Conservation (phyloP, 2,888 invertebrate genomes). For the Deroplatys truncata region DNA sequence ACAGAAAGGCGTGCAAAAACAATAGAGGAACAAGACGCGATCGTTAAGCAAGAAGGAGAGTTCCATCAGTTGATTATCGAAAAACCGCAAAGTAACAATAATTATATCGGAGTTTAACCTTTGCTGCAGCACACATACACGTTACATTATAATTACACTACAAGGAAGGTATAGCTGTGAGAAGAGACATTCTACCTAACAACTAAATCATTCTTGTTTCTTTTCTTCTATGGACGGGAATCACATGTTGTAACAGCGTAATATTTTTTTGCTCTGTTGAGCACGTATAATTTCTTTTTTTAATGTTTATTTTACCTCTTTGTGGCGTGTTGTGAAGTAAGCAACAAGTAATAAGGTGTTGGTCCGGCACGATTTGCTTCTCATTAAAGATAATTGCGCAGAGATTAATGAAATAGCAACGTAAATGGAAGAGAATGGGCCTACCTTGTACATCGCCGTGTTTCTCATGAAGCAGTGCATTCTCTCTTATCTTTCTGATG, state of each 20-base stretch:
- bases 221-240: neutral
- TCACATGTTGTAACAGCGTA: neutral
- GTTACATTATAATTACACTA: neutral
- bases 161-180: neutral
- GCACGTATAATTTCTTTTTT: neutral
- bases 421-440: neutral
- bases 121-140: neutral
- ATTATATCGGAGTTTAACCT: neutral
- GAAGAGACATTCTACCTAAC: neutral
- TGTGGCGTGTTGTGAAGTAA: neutral
- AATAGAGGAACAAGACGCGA: neutral
- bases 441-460: neutral
- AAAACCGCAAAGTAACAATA: slow-evolving; percentile 7
- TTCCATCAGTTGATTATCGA: neutral
- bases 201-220: neutral
- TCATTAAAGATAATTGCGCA: slow-evolving; percentile 3
- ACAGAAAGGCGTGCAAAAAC: neutral
- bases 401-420: neutral
- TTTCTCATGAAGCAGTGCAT: neutral
- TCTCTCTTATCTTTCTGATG: neutral
- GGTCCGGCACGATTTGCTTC: neutral
- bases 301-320: neutral
- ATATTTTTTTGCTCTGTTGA: neutral
- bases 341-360: slow-evolving; percentile 3
- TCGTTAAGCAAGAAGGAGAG: neutral